These are phyloP conservation scores for Pyrochroa serraticornis DNA, from an alignment of 2,888 invertebrate species.

Conservation along the genomic window DNA sequence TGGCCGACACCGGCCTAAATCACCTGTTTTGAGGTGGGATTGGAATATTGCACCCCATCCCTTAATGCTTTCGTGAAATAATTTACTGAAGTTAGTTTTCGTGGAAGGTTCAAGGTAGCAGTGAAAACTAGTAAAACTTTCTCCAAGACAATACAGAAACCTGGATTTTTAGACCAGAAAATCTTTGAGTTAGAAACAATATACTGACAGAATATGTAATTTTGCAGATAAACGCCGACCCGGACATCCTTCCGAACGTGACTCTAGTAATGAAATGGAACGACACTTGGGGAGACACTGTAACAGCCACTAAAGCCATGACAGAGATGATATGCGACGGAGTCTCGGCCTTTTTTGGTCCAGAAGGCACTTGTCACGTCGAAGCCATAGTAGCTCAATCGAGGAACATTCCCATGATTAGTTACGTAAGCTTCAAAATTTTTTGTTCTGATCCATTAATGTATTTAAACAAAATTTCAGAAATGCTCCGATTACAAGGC, in stretches of 20 bases:
- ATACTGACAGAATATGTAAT: too few species aligned
- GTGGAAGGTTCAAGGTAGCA: too few species aligned
- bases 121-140: too few species aligned
- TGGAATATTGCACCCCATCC: too few species aligned
- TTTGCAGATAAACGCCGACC: conserved; percentile 73
- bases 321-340: conserved; percentile 91
- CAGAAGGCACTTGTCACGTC: conserved; percentile 92
- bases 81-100: too few species aligned
- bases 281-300: conserved; percentile 86
- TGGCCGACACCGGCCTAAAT: background rate
- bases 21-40: background rate
- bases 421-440: conserved; percentile 79
- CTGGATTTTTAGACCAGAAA: too few species aligned
- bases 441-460: conserved; percentile 1
- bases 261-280: conserved; percentile 76
- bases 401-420: conserved; percentile 94
- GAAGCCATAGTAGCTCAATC: conserved; percentile 94
- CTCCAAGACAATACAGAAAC: too few species aligned
- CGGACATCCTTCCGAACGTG: conserved; percentile 75
- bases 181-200: too few species aligned
- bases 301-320: conserved; percentile 80
- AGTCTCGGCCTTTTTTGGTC: conserved; percentile 92
- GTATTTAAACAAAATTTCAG: conserved; percentile 59
- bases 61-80: too few species aligned
- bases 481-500: conserved; percentile 94